Conservation (phyloP, 1,140 invertebrate species). For the Zaprionus ghesquierei region DNA sequence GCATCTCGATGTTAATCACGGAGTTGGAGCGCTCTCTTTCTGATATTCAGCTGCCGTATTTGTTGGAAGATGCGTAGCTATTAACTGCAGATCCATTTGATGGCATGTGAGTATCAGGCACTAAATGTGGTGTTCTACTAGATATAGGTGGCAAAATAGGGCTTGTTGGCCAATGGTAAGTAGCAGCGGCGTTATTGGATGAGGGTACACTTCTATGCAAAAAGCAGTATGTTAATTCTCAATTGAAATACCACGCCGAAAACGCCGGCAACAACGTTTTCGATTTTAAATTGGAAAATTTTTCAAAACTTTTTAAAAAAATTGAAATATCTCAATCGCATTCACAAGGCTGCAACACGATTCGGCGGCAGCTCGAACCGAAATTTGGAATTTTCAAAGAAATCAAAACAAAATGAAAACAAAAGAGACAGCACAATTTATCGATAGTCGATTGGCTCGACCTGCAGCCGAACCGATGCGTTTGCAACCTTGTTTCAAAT, state of each 20-base stretch:
- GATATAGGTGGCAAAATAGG: conserved; percentile 88
- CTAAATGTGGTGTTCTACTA: conserved; percentile 88
- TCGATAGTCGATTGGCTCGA: neutral
- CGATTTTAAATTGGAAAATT: neutral
- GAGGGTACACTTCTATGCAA: conserved; percentile 85
- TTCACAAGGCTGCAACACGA: neutral
- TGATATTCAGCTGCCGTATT: conserved; percentile 82
- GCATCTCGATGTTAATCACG: conserved; percentile 80
- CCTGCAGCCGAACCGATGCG: neutral
- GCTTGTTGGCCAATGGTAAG: conserved; percentile 90
- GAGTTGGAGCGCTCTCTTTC: conserved; percentile 80
- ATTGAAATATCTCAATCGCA: neutral
- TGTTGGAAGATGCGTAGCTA: conserved; percentile 83
- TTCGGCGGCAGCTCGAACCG: neutral
- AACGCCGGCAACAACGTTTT: neutral
- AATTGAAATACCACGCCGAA: conserved; percentile 9
- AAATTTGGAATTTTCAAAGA: neutral
- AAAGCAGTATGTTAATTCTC: conserved; percentile 83
- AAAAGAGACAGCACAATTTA: too few relatives aligned
- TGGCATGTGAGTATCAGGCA: conserved; percentile 86
- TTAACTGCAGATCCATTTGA: conserved; percentile 83
- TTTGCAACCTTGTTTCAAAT: neutral
- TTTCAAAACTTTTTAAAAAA: neutral
- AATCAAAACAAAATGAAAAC: neutral
- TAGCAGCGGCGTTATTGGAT: conserved; percentile 84